phyloP scores from a whole-genome alignment of 2,797 vertebrate genomes.

The Telmatherina bonti region DNA sequence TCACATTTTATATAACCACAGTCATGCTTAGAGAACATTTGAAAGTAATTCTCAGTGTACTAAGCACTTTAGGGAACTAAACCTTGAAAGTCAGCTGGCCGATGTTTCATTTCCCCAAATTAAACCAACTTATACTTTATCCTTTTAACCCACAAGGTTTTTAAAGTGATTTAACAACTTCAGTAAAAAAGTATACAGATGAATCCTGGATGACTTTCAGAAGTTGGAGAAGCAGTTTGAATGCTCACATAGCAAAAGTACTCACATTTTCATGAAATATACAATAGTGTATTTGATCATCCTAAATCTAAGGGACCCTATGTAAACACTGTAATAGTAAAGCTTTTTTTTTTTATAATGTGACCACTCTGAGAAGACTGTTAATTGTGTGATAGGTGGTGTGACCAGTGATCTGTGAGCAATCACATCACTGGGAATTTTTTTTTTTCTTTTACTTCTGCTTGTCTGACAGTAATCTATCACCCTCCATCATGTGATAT shows the following conservation, averaged over 20 bases:
- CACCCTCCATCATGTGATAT: conserved; percentile 34
- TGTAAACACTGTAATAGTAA: background rate
- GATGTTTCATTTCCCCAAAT: conserved; percentile 30
- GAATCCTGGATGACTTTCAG: background rate
- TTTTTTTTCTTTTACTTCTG: conserved; percentile 1
- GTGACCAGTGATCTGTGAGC: background rate
- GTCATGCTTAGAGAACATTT: background rate
- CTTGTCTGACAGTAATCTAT: background rate
- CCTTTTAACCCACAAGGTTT: background rate
- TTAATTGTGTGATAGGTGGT: background rate
- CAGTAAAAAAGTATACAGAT: no score
- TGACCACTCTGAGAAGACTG: background rate
- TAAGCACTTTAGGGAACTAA: background rate
- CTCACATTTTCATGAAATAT: background rate
- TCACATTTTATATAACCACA: background rate
- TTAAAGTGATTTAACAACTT: background rate
- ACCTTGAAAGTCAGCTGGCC: background rate
- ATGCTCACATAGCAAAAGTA: background rate
- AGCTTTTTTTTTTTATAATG: background rate
- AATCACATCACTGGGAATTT: background rate
- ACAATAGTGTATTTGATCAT: background rate
- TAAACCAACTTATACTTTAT: background rate
- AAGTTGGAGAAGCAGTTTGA: background rate
- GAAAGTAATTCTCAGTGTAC: background rate
- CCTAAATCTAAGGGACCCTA: background rate